Conservation (phyloP, 2,888 invertebrate species). For the Eretmocerus hayati region DNA sequence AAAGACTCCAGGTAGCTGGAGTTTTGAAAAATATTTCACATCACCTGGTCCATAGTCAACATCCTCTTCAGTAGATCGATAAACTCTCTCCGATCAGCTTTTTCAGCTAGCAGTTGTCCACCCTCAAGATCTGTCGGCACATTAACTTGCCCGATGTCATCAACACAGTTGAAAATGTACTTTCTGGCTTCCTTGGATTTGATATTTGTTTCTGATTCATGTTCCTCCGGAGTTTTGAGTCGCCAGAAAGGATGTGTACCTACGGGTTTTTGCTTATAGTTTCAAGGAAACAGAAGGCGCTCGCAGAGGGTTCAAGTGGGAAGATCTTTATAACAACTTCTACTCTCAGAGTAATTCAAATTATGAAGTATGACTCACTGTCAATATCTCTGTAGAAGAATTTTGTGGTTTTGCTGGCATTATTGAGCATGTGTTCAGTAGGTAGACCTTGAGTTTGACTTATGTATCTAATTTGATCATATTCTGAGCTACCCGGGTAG, state of each 20-base stretch:
- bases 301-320: no score
- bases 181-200: slow-evolving; percentile 99
- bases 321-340: no score
- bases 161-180: slow-evolving; percentile 98
- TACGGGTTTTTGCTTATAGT: slow-evolving; percentile 21
- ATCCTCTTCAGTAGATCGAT: slow-evolving; percentile 96
- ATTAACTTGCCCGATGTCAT: slow-evolving; percentile 96
- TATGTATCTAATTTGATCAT: slow-evolving; percentile 96
- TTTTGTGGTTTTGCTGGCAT: slow-evolving; percentile 95
- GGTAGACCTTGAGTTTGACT: slow-evolving; percentile 96
- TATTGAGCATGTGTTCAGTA: slow-evolving; percentile 94
- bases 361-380: slow-evolving; percentile 64
- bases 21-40: background rate
- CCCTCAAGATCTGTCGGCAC: slow-evolving; percentile 97
- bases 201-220: slow-evolving; percentile 94
- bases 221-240: slow-evolving; percentile 93
- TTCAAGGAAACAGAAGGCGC: no score
- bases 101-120: slow-evolving; percentile 92
- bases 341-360: no score
- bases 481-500: slow-evolving; percentile 98
- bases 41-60: slow-evolving; percentile 94
- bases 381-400: slow-evolving; percentile 97
- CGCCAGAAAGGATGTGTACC: slow-evolving; percentile 77
- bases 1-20: slow-evolving; percentile 1
- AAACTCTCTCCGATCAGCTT: slow-evolving; percentile 94